Conservation (phyloP, 2,888 invertebrate species). For the Pseudeuparius sepicola region DNA sequence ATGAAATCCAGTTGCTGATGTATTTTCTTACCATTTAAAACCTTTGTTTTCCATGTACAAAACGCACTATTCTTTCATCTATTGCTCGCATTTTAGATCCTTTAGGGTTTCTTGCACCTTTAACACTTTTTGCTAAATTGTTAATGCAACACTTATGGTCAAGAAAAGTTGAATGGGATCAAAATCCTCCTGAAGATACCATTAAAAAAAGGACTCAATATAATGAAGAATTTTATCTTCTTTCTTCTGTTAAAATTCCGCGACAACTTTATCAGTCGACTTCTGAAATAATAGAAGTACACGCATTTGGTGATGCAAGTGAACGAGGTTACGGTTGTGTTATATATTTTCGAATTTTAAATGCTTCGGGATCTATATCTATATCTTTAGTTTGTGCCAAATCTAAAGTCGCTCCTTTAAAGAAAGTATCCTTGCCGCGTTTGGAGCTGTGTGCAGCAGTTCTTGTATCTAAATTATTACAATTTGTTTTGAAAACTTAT, state of each 20-base stretch:
- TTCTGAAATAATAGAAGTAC: no score
- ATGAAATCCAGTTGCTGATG: no score
- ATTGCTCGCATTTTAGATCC: conserved; percentile 15
- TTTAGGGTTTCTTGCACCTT: conserved; percentile 12
- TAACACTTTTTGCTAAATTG: conserved; percentile 12
- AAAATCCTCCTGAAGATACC: background rate
- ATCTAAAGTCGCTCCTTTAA: conserved; percentile 3
- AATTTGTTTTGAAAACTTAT: conserved; percentile 7
- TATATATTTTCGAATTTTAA: conserved; percentile 1
- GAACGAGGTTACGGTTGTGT: conserved; percentile 1
- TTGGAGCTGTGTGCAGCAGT: conserved; percentile 5
- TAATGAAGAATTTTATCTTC: background rate
- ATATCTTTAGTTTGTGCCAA: conserved; percentile 1
- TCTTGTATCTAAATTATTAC: conserved; percentile 1
- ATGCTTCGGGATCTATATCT: background rate
- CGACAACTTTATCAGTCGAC: background rate
- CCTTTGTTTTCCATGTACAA: no score
- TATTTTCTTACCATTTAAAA: no score
- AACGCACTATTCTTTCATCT: background rate
- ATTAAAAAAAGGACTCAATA: background rate
- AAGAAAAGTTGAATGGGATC: conserved; percentile 8
- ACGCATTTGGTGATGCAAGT: conserved; percentile 3
- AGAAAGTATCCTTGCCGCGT: conserved; percentile 2
- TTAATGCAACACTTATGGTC: conserved; percentile 8
- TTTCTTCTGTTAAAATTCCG: background rate